Conservation (phyloP, 2,888 invertebrate species). For the Itoplectis maculator region DNA sequence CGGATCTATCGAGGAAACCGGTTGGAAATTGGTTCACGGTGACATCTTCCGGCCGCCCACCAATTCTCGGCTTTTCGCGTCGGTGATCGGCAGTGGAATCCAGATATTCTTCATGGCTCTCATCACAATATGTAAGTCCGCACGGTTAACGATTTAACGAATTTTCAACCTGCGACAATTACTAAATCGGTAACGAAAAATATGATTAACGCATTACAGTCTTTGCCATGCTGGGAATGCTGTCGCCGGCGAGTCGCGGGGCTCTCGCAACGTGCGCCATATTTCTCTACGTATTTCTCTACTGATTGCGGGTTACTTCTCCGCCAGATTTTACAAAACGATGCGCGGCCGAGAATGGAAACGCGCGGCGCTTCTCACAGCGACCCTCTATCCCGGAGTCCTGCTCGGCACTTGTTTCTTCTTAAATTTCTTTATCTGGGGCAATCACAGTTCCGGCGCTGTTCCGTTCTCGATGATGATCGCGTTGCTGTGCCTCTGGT, state of each 20-base stretch:
- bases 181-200: neutral
- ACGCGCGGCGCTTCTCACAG: slow-evolving; percentile 92
- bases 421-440: slow-evolving; percentile 99
- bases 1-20: slow-evolving; percentile 98
- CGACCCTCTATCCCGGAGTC: slow-evolving; percentile 96
- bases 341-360: slow-evolving; percentile 98
- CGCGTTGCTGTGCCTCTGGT: slow-evolving; percentile 96
- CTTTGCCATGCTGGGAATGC: slow-evolving; percentile 99
- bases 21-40: slow-evolving; percentile 99
- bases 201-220: slow-evolving; percentile 87
- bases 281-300: slow-evolving; percentile 98
- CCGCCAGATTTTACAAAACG: slow-evolving; percentile 97
- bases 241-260: slow-evolving; percentile 98
- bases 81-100: slow-evolving; percentile 97
- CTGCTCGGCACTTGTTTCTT: slow-evolving; percentile 97
- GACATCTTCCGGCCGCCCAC: slow-evolving; percentile 98
- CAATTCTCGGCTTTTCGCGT: slow-evolving; percentile 94
- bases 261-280: slow-evolving; percentile 98
- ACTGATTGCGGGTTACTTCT: slow-evolving; percentile 98
- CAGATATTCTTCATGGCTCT: slow-evolving; percentile 98
- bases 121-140: slow-evolving; percentile 95
- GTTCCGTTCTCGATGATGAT: slow-evolving; percentile 99
- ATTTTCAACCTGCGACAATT: slow-evolving; percentile 1
- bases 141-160: neutral
- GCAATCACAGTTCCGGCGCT: slow-evolving; percentile 98